Percentiles rank a stretch among this genome's conserved stretches.
phyloP scores from a whole-genome alignment of 2,888 invertebrate species.

The Acleris cristana region DNA sequence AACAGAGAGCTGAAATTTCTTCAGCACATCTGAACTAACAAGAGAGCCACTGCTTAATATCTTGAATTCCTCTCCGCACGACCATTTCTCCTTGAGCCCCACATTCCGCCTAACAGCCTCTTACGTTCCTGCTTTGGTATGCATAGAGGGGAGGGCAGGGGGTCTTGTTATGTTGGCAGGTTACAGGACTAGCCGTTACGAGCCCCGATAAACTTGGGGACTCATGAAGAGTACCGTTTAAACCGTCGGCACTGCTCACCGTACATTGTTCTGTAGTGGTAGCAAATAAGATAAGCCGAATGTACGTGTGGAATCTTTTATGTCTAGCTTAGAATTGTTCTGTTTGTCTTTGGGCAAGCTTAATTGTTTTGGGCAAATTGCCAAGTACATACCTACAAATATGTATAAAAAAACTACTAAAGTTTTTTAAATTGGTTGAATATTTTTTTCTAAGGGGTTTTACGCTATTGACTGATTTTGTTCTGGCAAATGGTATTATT shows the following conservation, averaged over 20 bases:
- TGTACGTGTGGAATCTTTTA: conserved; percentile 24
- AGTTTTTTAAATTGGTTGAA: neutral
- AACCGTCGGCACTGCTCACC: conserved; percentile 78
- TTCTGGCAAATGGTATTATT: too few species aligned
- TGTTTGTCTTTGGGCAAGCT: neutral
- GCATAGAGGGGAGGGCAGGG: conserved; percentile 45
- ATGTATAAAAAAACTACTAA: neutral
- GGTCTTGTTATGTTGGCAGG: conserved; percentile 57
- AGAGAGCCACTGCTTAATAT: conserved; percentile 76
- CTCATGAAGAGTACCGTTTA: conserved; percentile 78
- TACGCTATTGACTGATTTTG: too few species aligned
- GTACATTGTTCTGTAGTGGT: conserved; percentile 71
- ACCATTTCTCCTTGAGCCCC: conserved; percentile 55
- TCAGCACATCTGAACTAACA: conserved; percentile 70
- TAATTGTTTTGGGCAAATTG: neutral
- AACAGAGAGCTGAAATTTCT: conserved; percentile 62
- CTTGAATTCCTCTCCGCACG: conserved; percentile 68
- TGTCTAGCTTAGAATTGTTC: neutral
- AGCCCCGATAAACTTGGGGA: conserved; percentile 78
- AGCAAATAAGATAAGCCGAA: conserved; percentile 50
- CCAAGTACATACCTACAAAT: neutral
- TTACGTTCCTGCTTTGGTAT: conserved; percentile 41
- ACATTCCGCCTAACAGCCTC: conserved; percentile 34
- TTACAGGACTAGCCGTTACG: conserved; percentile 69
- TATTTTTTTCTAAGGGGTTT: neutral